Conservation (phyloP, 2,888 invertebrate species). For the Dyspetes luteomarginatus region DNA sequence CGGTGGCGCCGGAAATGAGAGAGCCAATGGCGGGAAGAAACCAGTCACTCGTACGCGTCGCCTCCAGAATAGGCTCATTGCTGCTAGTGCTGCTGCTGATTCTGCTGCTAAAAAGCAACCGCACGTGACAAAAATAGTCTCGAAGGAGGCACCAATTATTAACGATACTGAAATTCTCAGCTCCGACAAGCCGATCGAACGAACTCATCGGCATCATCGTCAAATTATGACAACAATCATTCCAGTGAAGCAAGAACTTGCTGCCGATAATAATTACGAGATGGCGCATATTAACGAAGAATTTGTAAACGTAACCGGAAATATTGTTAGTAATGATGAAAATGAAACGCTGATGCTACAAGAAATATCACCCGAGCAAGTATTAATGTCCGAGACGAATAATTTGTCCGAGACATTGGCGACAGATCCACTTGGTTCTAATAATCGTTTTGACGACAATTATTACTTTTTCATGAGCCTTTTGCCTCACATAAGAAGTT, state of each 20-base stretch:
- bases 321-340: constrained; percentile 62
- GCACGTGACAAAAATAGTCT: background rate
- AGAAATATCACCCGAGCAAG: constrained; percentile 78
- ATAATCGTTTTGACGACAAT: constrained; percentile 80
- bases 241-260: constrained; percentile 77
- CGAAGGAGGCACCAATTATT: no score
- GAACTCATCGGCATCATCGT: no score
- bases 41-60: background rate
- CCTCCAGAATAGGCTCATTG: background rate
- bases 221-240: no score
- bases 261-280: background rate
- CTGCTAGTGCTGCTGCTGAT: background rate
- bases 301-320: constrained; percentile 69
- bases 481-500: constrained; percentile 79
- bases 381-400: constrained; percentile 74
- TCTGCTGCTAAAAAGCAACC: background rate
- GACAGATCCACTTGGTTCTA: constrained; percentile 75
- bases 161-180: background rate
- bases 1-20: background rate
- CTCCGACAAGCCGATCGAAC: background rate
- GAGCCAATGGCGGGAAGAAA: background rate
- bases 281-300: constrained; percentile 66
- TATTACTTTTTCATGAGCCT: constrained; percentile 83
- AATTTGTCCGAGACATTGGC: constrained; percentile 73
- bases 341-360: constrained; percentile 77